Percentiles rank a stretch among this genome's conserved stretches.
Evolutionary conservation across 2,888 invertebrate species (phyloP).

Genomic region (Eupsilia transversa): DNA sequence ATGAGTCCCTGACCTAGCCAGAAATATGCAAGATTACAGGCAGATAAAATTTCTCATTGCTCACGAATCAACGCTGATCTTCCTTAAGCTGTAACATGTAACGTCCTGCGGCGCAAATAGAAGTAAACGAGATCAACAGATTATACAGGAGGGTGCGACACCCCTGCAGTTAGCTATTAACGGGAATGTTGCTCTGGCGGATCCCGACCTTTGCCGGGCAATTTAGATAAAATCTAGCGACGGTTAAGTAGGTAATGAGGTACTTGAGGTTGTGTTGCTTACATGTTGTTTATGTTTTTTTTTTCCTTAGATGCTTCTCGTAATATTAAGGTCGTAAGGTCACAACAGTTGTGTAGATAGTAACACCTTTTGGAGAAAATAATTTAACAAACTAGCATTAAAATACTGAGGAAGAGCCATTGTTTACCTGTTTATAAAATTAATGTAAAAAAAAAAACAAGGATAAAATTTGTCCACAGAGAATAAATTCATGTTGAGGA

Average conservation of each 20-base stretch:
- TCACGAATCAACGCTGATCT: slow-evolving; percentile 7
- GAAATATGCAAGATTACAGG: background rate
- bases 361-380: no score
- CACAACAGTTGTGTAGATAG: no score
- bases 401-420: no score
- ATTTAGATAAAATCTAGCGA: slow-evolving; percentile 30
- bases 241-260: background rate
- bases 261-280: slow-evolving; percentile 5
- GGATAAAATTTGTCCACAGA: background rate
- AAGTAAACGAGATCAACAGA: slow-evolving; percentile 35
- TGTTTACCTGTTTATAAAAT: no score
- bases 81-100: background rate
- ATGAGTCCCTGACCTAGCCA: background rate
- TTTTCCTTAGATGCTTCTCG: background rate
- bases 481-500: background rate
- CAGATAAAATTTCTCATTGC: background rate
- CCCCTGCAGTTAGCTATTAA: slow-evolving; percentile 27
- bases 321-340: no score
- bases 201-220: slow-evolving; percentile 8
- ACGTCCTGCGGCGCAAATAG: slow-evolving; percentile 25
- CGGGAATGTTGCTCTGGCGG: slow-evolving; percentile 8
- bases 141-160: slow-evolving; percentile 19
- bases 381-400: background rate
- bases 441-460: no score
- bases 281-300: background rate